phyloP scores from a whole-genome alignment of 2,797 vertebrate species.

The Lophotriccus pileatus region DNA sequence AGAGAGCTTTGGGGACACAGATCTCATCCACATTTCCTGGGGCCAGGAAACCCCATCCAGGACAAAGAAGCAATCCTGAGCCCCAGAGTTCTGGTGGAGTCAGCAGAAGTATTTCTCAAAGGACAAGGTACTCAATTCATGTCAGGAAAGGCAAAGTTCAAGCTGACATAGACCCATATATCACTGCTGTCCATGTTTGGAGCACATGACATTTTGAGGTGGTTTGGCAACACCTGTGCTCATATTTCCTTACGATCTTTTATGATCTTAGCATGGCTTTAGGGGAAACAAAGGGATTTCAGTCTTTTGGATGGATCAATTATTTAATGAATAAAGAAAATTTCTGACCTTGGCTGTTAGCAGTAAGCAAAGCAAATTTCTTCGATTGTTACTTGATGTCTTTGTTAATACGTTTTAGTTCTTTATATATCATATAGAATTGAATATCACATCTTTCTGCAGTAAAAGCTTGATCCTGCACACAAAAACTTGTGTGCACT shows the following conservation, averaged over 20 bases:
- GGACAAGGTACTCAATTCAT: background rate
- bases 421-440: background rate
- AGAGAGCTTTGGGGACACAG: rapidly evolving
- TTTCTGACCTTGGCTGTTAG: background rate
- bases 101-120: background rate
- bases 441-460: background rate
- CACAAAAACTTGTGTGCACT: background rate
- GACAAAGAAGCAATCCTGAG: no score
- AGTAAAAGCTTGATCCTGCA: background rate
- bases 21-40: background rate
- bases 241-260: background rate
- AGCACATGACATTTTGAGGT: background rate
- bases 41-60: background rate
- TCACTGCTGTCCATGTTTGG: background rate
- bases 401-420: background rate
- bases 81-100: background rate
- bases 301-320: background rate
- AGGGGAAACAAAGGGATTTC: background rate
- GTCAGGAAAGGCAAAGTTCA: background rate
- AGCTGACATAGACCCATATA: background rate
- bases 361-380: background rate
- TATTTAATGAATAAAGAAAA: background rate
- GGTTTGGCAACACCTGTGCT: background rate
- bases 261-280: background rate
- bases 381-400: background rate